Evolutionary conservation across 2,113 vertebrate genomes (phyloP).

Genomic region (Helogale parvula): DNA sequence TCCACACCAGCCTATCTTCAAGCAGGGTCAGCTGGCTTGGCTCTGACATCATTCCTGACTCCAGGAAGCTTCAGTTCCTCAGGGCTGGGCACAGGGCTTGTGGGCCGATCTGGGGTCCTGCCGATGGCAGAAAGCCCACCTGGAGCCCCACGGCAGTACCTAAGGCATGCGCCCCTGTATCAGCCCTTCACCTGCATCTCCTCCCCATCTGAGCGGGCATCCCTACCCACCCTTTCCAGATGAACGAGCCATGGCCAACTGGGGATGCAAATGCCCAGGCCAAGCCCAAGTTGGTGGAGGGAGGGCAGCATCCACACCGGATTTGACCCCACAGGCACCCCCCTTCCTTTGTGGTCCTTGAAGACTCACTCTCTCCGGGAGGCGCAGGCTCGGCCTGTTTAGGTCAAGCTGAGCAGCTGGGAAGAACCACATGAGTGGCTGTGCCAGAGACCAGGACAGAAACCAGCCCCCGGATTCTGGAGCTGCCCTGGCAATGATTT

Average conservation of each 20-base stretch:
- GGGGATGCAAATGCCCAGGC: neutral
- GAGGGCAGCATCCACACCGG: no score
- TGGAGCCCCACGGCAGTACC: neutral
- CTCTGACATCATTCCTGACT: neutral
- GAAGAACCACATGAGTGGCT: neutral
- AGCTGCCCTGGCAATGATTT: neutral
- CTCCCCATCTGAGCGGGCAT: no score
- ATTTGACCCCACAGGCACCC: accelerated
- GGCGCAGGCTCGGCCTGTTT: neutral
- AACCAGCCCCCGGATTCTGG: neutral
- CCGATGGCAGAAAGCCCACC: neutral
- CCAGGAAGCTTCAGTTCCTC: neutral
- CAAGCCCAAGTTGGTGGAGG: neutral
- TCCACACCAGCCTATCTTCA: accelerated
- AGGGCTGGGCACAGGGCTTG: neutral
- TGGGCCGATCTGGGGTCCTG: accelerated
- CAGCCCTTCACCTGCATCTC: neutral
- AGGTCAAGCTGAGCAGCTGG: neutral
- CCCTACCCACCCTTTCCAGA: no score
- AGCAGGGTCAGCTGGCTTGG: neutral
- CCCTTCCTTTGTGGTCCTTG: neutral
- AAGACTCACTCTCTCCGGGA: neutral
- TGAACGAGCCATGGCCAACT: neutral
- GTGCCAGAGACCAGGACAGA: neutral
- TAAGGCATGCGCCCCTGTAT: accelerated